Percentiles rank a stretch among this genome's conserved stretches.
phyloP scores from a whole-genome alignment of 2,113 vertebrate genomes.

The Motacilla alba region DNA sequence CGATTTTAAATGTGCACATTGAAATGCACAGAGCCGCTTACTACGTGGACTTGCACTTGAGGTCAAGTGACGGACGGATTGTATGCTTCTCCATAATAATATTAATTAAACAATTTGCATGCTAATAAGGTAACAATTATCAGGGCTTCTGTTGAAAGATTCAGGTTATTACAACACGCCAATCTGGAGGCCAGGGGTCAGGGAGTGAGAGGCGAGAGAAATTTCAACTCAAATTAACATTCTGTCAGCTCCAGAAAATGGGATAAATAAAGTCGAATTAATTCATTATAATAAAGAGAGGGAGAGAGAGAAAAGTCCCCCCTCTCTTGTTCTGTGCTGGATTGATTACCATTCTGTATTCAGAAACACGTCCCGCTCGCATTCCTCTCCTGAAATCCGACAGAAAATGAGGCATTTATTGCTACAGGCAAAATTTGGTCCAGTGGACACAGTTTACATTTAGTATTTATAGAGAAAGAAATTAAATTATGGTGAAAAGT shows the following conservation, averaged over 20 bases:
- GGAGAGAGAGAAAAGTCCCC: conserved; percentile 70
- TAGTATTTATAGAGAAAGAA: conserved; percentile 90
- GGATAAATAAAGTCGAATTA: conserved; percentile 99
- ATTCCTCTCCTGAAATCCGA: conserved; percentile 86
- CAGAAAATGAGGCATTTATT: conserved; percentile 85
- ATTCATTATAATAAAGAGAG: conserved; percentile 94
- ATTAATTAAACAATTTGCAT: conserved; percentile 99
- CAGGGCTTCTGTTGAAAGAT: conserved; percentile 99
- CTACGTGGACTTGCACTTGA: conserved; percentile 92
- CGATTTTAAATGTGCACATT: conserved; percentile 89
- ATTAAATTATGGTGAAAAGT: conserved; percentile 85
- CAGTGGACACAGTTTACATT: conserved; percentile 90
- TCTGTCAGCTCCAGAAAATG: conserved; percentile 98
- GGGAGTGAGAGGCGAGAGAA: conserved; percentile 94
- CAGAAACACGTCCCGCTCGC: conserved; percentile 87
- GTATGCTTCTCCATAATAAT: conserved; percentile 99
- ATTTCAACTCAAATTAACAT: conserved; percentile 99
- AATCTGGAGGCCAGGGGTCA: conserved; percentile 98
- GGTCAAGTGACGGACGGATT: conserved; percentile 99
- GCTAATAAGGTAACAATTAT: conserved; percentile 99
- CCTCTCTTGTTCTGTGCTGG: conserved; percentile 80
- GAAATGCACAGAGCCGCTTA: conserved; percentile 86
- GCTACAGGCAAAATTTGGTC: conserved; percentile 86
- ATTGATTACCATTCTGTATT: conserved; percentile 95
- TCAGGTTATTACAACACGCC: conserved; percentile 99